These are phyloP conservation scores for Bombus sylvicola DNA, from an alignment of 1,140 invertebrate genomes.

Conservation along the genomic window DNA sequence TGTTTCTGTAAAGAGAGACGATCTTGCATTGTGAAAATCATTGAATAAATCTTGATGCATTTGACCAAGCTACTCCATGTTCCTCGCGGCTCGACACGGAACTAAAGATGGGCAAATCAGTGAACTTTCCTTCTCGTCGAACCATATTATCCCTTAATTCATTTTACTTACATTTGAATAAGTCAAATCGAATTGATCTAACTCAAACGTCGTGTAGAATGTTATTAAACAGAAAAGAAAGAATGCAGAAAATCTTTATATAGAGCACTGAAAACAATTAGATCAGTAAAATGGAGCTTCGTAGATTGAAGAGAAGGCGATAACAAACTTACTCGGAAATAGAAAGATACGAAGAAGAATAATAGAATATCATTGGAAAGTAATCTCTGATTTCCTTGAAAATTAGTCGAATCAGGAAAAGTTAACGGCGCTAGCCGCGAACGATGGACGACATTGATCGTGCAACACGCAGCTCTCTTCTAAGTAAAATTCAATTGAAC, in stretches of 20 bases:
- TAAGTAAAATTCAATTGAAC: constrained; percentile 16
- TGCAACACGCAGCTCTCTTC: neutral
- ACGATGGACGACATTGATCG: neutral
- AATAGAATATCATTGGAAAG: too few species aligned
- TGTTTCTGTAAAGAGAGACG: neutral
- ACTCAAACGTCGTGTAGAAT: neutral
- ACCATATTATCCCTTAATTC: neutral
- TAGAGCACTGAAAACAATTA: neutral
- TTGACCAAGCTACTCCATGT: too few species aligned
- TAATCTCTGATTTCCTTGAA: neutral
- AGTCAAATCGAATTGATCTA: neutral
- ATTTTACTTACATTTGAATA: neutral
- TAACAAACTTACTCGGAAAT: neutral
- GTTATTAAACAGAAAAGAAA: neutral
- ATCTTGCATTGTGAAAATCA: neutral
- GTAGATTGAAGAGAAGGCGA: neutral
- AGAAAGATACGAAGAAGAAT: neutral
- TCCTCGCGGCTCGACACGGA: neutral
- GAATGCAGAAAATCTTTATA: neutral
- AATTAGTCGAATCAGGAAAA: neutral
- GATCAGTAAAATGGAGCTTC: neutral
- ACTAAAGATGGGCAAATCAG: neutral
- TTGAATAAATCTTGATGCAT: neutral
- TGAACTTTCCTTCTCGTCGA: neutral
- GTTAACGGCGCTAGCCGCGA: neutral